Conservation (phyloP, 2,888 invertebrate genomes). For the Yponomeuta evonymella region DNA sequence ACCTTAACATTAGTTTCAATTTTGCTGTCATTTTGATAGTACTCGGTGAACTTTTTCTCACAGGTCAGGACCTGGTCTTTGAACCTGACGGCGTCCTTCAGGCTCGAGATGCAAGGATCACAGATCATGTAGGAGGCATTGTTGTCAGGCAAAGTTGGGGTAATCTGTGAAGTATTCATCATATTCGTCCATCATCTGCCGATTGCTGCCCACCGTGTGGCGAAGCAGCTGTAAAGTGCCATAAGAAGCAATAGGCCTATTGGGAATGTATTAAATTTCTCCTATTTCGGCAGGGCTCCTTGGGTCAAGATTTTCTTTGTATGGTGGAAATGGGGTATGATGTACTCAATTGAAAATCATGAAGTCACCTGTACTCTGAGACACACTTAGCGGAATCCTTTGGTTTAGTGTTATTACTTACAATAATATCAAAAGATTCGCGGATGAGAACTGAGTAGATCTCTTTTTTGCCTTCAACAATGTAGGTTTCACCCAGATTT, state of each 20-base stretch:
- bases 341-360: too few species aligned
- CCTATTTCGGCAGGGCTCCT: too few species aligned
- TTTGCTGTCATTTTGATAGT: conserved; percentile 21
- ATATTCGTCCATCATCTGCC: background rate
- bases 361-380: background rate
- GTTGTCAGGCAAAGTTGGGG: conserved; percentile 20
- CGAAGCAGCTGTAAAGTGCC: too few species aligned
- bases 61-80: conserved; percentile 47
- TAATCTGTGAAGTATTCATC: conserved; percentile 34
- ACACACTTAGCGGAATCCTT: background rate
- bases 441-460: conserved; percentile 41
- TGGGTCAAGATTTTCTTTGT: too few species aligned
- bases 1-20: conserved; percentile 7
- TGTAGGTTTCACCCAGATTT: conserved; percentile 34
- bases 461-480: conserved; percentile 35
- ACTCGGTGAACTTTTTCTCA: conserved; percentile 39
- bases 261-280: too few species aligned
- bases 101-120: conserved; percentile 38
- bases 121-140: conserved; percentile 42
- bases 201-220: too few species aligned
- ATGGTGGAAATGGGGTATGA: too few species aligned
- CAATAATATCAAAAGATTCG: conserved; percentile 45
- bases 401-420: conserved; percentile 31
- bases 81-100: conserved; percentile 43
- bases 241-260: too few species aligned